Percentiles rank a stretch among this genome's conserved stretches.
Evolutionary conservation across 2,888 invertebrate species (phyloP).

Genomic region (Drosophila imparisetae): DNA sequence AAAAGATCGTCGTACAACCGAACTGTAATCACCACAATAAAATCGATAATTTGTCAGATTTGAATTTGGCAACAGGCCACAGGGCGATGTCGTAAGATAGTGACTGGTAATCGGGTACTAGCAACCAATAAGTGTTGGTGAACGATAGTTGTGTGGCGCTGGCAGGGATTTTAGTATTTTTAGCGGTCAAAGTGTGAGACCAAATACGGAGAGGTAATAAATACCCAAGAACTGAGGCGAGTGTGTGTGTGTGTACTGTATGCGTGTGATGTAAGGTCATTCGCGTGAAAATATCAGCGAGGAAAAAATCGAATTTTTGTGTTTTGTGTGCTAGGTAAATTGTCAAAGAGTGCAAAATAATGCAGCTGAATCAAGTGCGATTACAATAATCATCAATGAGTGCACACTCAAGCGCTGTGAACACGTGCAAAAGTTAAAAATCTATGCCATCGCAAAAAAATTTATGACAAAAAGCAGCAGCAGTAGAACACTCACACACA

Average conservation of each 20-base stretch:
- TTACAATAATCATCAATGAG: slow-evolving; percentile 44
- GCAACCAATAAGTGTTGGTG: slow-evolving; percentile 21
- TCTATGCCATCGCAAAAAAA: slow-evolving; percentile 58
- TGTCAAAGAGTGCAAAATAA: slow-evolving; percentile 62
- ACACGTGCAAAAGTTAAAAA: slow-evolving; percentile 48
- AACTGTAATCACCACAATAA: not conserved
- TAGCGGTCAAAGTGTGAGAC: slow-evolving; percentile 36
- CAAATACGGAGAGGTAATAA: slow-evolving; percentile 24
- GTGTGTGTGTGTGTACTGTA: slow-evolving; percentile 68
- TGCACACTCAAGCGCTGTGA: slow-evolving; percentile 34
- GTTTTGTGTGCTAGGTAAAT: slow-evolving; percentile 84
- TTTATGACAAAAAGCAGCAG: slow-evolving; percentile 70
- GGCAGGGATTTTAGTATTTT: slow-evolving; percentile 35
- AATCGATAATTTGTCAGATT: not conserved
- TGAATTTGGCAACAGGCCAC: not conserved
- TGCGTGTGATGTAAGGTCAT: slow-evolving; percentile 81
- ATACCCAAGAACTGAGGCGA: slow-evolving; percentile 23
- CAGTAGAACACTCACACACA: slow-evolving; percentile 53
- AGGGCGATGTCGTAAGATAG: not conserved
- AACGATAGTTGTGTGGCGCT: slow-evolving; percentile 23
- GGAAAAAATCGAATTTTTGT: slow-evolving; percentile 83
- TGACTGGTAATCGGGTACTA: not conserved
- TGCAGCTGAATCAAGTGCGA: slow-evolving; percentile 44
- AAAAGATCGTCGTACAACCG: not conserved
- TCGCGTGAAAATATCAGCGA: slow-evolving; percentile 82